Evolutionary conservation across 2,888 invertebrate species (phyloP), one percentile per base, ranked within the genome.

Genomic region (Gastracanthus pulcherrimus): DNA sequence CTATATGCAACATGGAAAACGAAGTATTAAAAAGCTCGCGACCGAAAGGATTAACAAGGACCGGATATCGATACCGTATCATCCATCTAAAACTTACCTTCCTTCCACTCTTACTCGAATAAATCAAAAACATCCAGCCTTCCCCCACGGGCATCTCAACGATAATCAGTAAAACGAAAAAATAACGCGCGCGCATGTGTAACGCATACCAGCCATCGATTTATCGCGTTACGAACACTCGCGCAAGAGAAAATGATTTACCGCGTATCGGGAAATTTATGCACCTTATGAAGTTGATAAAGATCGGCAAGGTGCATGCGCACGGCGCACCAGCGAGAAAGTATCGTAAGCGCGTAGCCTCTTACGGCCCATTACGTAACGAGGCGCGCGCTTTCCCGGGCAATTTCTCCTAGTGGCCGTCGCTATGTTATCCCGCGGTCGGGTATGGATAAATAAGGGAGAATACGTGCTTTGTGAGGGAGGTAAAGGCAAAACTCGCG

Each of bases 201-300:
- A n/a, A n/a, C n/a, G n/a, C n/a, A n/a, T 60, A 7, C 16, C 13
- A 60, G 29, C 60, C 7, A 31, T 5, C 31, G n/a, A 62, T 31
- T 16, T n/a, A n/a, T 48, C 60, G 34, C 19, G 48, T 64, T 64
- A n/a, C 26, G 48, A 64, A 64, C 16, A 29, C 31, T 3, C 19
- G 19, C 16, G 34, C 36, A 23, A 19, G n/a, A 13, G 19, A 31
- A 41, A 23, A 48, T 75, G 51, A 75, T 66, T 26, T 51, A 66
- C 34, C n/a, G 58, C 13, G 3, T 13, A 36, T 41, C 41, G 29
- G 66, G 29, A 55, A 76, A 76, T 76, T 67, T 76, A 76, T 69
- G 67, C 41, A 16, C 41, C 58, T 67, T 51, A 69, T 69, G 76
- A 76, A 76, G 76, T 76, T 76, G 76, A 76, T 76, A 76, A 76